Base-by-base conservation (phyloP, 2,113 vertebrate genomes). In the Nibea albiflora region DNA sequence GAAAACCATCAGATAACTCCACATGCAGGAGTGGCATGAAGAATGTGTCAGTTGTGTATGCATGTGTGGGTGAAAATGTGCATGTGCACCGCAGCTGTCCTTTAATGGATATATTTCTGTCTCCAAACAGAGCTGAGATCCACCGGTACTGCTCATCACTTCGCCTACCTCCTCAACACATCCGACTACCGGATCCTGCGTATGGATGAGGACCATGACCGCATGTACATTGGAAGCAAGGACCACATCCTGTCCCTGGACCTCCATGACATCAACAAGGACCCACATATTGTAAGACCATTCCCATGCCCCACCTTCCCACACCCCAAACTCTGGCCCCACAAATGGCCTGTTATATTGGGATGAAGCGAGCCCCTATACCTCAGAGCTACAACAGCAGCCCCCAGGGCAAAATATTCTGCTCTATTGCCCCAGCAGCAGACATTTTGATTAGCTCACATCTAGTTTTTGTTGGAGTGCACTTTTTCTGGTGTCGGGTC, bases 221-320 rank as follows among this genome's bases (percentile, higher is more conserved):
- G 98, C 73, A 98, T 99, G 98, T 99, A 99, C 0, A 96, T 99
- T 87, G 98, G 98, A 87, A 98, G 97, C 96, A 99, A 98, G 93
- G 98, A 99, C 93, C 97, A 98, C 15, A 94, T 99, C 90, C 95
- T 99, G 70, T 99, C 98, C 0, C 90, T 99, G 93, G 98, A 99
- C 89, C 96, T 99, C n/a, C 98, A 99, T 0, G 97, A 99, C 94
- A 98, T 99, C 96, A 99, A 99, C 95, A 96, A 96, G 22, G 97
- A 98, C 73, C 98, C 98, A 15, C 96, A 98, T 85, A 99, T 99
- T 0, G 98, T 99, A 96, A 98, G 95, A 83, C n/a, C 11, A 63
- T 70, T 78, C 42, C 67, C 76, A 80, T 57, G 14, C 42, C 20
- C 58, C 1, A 11, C 22, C 52, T 57, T 31, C 42, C 11, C 14